Conservation (phyloP, 2,888 invertebrate genomes). For the Apocheima hispidaria region DNA sequence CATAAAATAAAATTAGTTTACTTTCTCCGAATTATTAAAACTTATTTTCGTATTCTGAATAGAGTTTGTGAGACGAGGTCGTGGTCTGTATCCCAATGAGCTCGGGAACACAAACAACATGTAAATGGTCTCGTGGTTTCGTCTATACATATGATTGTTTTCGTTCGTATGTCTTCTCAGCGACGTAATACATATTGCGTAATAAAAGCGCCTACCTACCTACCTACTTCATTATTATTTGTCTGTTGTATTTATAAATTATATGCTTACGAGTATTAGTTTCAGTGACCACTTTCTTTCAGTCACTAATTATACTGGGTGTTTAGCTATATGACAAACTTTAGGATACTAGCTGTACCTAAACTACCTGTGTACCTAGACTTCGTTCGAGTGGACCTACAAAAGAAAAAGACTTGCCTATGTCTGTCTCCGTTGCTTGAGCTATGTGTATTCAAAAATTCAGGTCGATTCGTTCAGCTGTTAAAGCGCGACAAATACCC, state of each 20-base stretch:
- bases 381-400: no score
- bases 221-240: neutral
- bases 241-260: neutral
- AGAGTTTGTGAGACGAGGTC: neutral
- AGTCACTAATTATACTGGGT: neutral
- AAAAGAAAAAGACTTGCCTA: no score
- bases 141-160: neutral
- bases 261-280: neutral
- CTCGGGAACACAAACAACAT: neutral
- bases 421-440: no score
- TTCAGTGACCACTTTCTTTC: neutral
- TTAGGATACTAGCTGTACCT: no score
- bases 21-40: neutral
- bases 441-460: no score
- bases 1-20: neutral
- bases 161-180: neutral
- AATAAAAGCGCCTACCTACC: neutral
- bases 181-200: conserved; percentile 2
- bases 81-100: conserved; percentile 3
- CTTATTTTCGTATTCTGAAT: conserved; percentile 1
- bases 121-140: neutral
- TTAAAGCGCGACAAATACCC: no score
- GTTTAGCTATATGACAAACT: no score
- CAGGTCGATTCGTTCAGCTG: no score
- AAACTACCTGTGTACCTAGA: no score